Conservation (phyloP, 1,140 invertebrate species). For the Marisa cornuarietis region DNA sequence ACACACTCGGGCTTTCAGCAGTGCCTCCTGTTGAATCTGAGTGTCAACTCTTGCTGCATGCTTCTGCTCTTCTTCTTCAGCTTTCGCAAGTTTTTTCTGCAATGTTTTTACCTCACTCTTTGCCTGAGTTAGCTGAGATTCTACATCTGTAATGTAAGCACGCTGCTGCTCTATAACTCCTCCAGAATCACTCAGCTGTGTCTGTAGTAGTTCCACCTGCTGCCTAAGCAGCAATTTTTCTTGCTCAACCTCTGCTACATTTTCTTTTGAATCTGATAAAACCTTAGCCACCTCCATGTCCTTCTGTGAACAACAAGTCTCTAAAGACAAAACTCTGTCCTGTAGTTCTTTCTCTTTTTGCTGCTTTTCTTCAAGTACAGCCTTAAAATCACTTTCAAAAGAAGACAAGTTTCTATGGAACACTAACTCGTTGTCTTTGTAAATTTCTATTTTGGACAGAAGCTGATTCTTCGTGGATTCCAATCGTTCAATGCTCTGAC, state of each 20-base stretch:
- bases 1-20: conserved; percentile 14
- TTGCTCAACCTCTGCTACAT: conserved; percentile 2
- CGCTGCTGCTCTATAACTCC: not conserved
- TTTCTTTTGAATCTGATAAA: not conserved
- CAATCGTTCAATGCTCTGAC: conserved; percentile 15
- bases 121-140: not conserved
- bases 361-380: conserved; percentile 25
- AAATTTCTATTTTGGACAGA: conserved; percentile 16
- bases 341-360: conserved; percentile 20
- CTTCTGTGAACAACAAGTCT: not conserved
- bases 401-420: conserved; percentile 9
- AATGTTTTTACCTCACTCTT: not conserved
- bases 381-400: conserved; percentile 26
- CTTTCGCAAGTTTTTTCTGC: not conserved
- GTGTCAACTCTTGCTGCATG: not conserved
- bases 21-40: conserved; percentile 11
- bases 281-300: not conserved
- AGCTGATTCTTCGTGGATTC: conserved; percentile 20
- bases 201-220: conserved; percentile 7
- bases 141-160: not conserved
- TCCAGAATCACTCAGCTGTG: not conserved
- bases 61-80: not conserved
- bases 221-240: conserved; percentile 6
- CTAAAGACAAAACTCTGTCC: not conserved
- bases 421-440: conserved; percentile 23